Evolutionary conservation across 2,888 invertebrate species (phyloP).

Genomic region (Netelia fuscicornis): DNA sequence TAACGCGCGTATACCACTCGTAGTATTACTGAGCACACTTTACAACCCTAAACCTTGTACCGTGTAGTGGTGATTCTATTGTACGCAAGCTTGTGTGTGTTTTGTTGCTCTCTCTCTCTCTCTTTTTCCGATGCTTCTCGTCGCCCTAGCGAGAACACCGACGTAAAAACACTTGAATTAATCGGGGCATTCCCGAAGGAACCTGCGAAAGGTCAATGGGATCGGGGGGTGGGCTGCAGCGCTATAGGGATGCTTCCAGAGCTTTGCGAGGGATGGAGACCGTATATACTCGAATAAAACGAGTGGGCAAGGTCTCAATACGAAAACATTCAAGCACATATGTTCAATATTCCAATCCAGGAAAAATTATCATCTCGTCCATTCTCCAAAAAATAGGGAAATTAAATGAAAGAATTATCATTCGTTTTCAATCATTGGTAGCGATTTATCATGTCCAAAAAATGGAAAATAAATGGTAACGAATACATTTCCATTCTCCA

Average conservation of each 20-base stretch:
- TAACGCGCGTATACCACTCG: constrained; percentile 26
- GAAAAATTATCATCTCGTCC: constrained; percentile 4
- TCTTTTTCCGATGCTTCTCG: constrained; percentile 47
- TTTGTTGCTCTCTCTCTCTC: constrained; percentile 22
- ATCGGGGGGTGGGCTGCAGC: constrained; percentile 69
- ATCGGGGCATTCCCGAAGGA: constrained; percentile 83
- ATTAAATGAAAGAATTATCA: neutral
- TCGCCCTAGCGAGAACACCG: constrained; percentile 67
- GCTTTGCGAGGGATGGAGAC: constrained; percentile 2
- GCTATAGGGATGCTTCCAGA: constrained; percentile 24
- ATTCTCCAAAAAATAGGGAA: neutral
- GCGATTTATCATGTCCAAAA: neutral
- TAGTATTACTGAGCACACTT: constrained; percentile 58
- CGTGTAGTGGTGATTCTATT: constrained; percentile 37
- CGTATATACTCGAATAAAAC: constrained; percentile 71
- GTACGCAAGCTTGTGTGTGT: constrained; percentile 57
- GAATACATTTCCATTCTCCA: neutral
- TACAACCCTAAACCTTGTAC: constrained; percentile 12
- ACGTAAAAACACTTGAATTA: constrained; percentile 84
- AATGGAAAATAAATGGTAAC: neutral
- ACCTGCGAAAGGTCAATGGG: constrained; percentile 83
- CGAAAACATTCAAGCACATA: constrained; percentile 58
- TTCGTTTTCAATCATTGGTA: neutral
- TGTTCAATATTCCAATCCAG: constrained; percentile 67
- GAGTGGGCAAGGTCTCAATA: constrained; percentile 42